Base-by-base conservation (phyloP, 1,140 invertebrate species). In the Brachionus calyciflorus region DNA sequence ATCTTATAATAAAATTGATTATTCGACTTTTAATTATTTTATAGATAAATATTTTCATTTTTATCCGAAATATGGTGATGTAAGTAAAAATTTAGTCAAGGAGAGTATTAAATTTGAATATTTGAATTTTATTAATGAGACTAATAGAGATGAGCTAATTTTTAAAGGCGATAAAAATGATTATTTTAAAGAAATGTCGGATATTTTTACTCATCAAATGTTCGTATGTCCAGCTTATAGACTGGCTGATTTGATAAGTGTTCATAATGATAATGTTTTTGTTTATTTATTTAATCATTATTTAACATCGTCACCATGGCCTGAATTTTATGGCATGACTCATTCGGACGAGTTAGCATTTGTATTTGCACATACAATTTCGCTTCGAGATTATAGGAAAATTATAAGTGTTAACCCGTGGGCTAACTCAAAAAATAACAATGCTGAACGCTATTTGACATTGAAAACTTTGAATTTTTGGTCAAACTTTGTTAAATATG, bases 161-260 rank as follows among this genome's bases (percentile, higher is more conserved):
- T 37, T 37, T 9, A 37, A 9, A 5, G 3, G 4, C 4, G 9
- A 9, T 9, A 37, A 37, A 37, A 9, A 5, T 5, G 24, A 51
- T 12, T 51, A 51, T 26, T 51, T 51, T 51, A 26, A 51, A 3
- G 3, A 19, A 26, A 3, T 51, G 5, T n/a, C 12, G 10, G 44
- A 24, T 44, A 17, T 41, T 14, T 10, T 68, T n/a, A 94, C 94
- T 1, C 95, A 98, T 84, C 94, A 92, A 81, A 92, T 95, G 79
- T 98, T 98, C 83, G 93, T 93, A 0, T 98, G 95, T 86, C 91
- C 91, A 81, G 92, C 96, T 30, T 95, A 95, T 83, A 92, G 96
- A 81, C 93, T 94, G 80, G 92, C 93, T 1, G 89, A 91, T 79
- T 87, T 90, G 17, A 96, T 96, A 81, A 91, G 94, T 21, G 91